These are phyloP conservation scores for Ophion ventricosus DNA, from an alignment of 2,888 invertebrate species.

Conservation along the genomic window DNA sequence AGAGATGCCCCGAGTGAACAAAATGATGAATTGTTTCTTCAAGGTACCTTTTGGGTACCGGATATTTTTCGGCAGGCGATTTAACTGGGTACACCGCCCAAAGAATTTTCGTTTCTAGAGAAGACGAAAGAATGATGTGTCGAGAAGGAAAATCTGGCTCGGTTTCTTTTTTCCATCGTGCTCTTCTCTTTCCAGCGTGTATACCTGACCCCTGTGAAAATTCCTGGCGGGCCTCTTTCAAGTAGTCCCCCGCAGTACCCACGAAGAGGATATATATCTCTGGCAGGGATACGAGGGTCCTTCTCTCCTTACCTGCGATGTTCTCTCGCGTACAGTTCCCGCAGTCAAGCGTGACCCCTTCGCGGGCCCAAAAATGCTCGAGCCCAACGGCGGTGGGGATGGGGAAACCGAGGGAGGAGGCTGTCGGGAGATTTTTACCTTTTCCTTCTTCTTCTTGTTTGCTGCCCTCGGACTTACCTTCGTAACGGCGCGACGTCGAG, in stretches of 20 bases:
- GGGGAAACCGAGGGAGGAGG: constrained; percentile 2
- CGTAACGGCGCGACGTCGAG: constrained; percentile 51
- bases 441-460: constrained; percentile 37
- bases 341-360: constrained; percentile 57
- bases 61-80: constrained; percentile 47
- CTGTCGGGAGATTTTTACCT: constrained; percentile 41
- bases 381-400: constrained; percentile 24
- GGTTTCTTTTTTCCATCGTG: constrained; percentile 28
- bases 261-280: constrained; percentile 37
- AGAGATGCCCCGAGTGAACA: constrained; percentile 11
- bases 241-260: constrained; percentile 15
- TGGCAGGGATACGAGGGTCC: constrained; percentile 35
- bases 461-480: constrained; percentile 37
- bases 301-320: constrained; percentile 46
- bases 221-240: constrained; percentile 57
- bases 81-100: constrained; percentile 29
- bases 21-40: constrained; percentile 52
- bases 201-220: constrained; percentile 63
- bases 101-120: constrained; percentile 27
- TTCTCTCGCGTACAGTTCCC: constrained; percentile 45
- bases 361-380: constrained; percentile 47
- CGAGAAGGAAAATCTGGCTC: constrained; percentile 6
- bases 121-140: constrained; percentile 9
- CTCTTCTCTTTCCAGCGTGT: constrained; percentile 14
- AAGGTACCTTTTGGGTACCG: not conserved